Conservation (phyloP, 2,113 vertebrate genomes). For the Psephotus haematonotus region DNA sequence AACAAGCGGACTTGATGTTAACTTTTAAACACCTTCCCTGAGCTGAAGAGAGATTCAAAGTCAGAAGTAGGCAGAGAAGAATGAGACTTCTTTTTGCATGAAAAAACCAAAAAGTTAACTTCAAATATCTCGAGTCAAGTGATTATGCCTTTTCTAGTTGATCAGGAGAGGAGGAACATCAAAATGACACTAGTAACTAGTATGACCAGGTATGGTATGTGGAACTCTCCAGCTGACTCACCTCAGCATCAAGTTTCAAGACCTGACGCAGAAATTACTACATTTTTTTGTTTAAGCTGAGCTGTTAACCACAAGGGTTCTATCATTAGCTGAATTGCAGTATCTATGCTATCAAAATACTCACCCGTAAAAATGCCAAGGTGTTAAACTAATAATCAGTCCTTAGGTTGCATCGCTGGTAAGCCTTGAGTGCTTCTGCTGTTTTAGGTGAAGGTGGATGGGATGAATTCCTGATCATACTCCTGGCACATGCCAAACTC, state of each 20-base stretch:
- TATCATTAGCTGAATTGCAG: not conserved
- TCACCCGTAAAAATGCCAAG: not conserved
- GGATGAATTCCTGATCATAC: not conserved
- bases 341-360: not conserved
- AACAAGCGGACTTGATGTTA: not conserved
- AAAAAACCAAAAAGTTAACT: not conserved
- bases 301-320: not conserved
- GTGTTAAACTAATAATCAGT: not conserved
- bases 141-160: not conserved
- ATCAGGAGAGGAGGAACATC: not conserved
- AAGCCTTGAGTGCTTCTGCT: not conserved
- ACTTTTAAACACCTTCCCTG: not conserved
- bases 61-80: not conserved
- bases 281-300: not conserved
- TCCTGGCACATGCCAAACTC: not conserved
- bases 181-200: not conserved
- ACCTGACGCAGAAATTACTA: not conserved
- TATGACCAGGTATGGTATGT: not conserved
- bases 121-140: not conserved
- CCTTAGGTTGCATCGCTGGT: not conserved
- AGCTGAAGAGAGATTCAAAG: not conserved
- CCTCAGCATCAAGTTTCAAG: not conserved
- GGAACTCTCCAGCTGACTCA: not conserved
- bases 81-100: not conserved
- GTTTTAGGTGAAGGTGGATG: not conserved